Base-by-base conservation (phyloP, 2,113 vertebrate genomes). In the Dasyprocta punctata region DNA sequence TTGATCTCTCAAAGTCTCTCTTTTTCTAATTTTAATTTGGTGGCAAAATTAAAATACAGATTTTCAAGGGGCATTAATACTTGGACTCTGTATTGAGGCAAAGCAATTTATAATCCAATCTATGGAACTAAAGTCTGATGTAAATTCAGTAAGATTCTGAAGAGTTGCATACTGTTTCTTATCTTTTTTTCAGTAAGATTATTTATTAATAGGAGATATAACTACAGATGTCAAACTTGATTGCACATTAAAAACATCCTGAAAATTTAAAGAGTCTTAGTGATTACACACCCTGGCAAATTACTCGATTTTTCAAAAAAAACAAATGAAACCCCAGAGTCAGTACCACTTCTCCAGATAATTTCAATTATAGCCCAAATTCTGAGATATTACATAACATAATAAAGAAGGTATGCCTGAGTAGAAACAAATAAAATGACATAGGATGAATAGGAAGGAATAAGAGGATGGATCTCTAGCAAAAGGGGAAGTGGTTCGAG, bases 41-140 rank as follows among this genome's bases (percentile, higher is more conserved):
- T 60, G 56, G 24, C 7, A 63, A 89, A 38, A 89, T 61, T 92
- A 73, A 95, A 87, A 77, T 77, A 24, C 44, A 92, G 47, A 14
- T 73, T 94, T 96, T 96, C 47, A 69, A 89, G 65, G 52, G 20
- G 14, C 36, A 63, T 75, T 96, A 96, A 47, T 84, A 30, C 24
- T 63, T 88, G 22, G 5, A 16, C 78, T 90, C 80, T 95, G 49
- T 90, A 86, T 2, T 63, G n/a, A 86, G 17, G 30, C 36, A 85
- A 88, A 61, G 19, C 3, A 86, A 54, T 69, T 90, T 95, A 33
- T 75, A 60, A 77, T 78, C 92, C 69, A 78, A 54, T 67, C 30
- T 49, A 56, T 92, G 17, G 20, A 86, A 85, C 5, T 36, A 73
- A 97, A 91, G 73, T 84, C n/a, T 73, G 80, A 87, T 33, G 81